A percentile compares a stretch with the other conserved stretches of the same genome.
Evolutionary conservation across 2,113 vertebrate genomes (phyloP).

Genomic region (Ciconia stormi): DNA sequence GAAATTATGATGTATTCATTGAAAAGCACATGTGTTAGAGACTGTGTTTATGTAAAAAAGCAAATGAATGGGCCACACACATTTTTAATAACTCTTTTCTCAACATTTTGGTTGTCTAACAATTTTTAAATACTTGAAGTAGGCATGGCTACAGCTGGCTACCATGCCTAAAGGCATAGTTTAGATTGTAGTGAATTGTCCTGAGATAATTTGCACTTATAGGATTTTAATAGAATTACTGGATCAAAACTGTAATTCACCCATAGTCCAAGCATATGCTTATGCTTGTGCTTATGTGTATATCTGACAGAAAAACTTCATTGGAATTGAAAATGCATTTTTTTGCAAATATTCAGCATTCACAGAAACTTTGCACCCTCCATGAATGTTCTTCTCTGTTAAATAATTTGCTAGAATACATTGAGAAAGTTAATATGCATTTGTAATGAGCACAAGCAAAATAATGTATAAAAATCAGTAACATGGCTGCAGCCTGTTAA

Average conservation of each 20-base stretch:
- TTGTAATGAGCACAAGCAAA: neutral
- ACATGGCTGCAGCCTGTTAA: neutral
- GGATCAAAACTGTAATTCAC: neutral
- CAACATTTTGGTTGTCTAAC: neutral
- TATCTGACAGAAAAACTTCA: neutral
- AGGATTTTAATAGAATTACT: neutral
- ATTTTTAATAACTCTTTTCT: neutral
- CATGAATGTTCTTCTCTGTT: neutral
- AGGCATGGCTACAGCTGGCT: neutral
- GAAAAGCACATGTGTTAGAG: fast-evolving
- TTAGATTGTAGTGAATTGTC: neutral
- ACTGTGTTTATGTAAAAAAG: neutral
- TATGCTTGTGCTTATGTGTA: neutral
- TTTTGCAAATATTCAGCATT: neutral
- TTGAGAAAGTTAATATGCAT: neutral
- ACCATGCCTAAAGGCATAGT: neutral
- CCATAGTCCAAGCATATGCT: neutral
- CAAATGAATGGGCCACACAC: fast-evolving
- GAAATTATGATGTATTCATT: neutral
- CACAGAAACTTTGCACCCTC: neutral
- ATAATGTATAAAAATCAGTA: neutral
- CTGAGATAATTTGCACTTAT: neutral
- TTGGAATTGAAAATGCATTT: neutral
- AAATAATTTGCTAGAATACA: neutral
- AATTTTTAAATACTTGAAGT: neutral